A percentile compares a stretch with the other conserved stretches of the same genome.
Evolutionary conservation across 2,888 invertebrate species (phyloP).

Genomic region (Alloplasta piceator): DNA sequence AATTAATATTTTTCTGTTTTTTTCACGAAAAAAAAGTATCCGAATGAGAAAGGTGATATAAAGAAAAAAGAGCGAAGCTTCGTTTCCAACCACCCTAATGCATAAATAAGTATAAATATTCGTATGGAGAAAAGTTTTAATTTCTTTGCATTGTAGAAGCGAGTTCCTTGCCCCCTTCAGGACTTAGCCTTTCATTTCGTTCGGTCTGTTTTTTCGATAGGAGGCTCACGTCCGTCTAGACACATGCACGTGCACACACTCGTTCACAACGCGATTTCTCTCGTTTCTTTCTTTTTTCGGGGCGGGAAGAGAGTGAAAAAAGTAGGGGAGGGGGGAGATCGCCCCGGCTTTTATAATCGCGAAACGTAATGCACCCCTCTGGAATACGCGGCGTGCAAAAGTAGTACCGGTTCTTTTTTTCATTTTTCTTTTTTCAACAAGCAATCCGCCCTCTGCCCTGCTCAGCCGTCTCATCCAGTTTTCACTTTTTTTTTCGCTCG

Average conservation of each 20-base stretch:
- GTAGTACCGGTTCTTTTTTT: conserved; percentile 78
- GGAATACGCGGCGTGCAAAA: conserved; percentile 75
- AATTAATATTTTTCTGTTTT: background rate
- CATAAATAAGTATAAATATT: background rate
- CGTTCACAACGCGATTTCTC: conserved; percentile 41
- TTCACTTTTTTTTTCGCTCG: conserved; percentile 49
- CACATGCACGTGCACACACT: conserved; percentile 43
- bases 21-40: background rate
- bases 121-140: conserved; percentile 78
- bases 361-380: conserved; percentile 81
- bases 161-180: conserved; percentile 81
- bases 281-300: conserved; percentile 36
- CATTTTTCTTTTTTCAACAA: conserved; percentile 51
- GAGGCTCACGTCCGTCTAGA: conserved; percentile 73
- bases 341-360: conserved; percentile 81
- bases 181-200: conserved; percentile 78
- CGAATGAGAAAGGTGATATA: background rate
- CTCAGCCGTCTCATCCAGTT: conserved; percentile 44
- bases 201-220: conserved; percentile 81
- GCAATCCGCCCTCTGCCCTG: conserved; percentile 49
- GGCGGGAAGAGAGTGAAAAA: background rate
- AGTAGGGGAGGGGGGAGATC: conserved; percentile 64
- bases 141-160: conserved; percentile 80
- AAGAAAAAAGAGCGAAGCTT: background rate
- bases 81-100: too few relatives aligned